Evolutionary conservation across 2,888 invertebrate species (phyloP).

Genomic region (Platycheirus albimanus): DNA sequence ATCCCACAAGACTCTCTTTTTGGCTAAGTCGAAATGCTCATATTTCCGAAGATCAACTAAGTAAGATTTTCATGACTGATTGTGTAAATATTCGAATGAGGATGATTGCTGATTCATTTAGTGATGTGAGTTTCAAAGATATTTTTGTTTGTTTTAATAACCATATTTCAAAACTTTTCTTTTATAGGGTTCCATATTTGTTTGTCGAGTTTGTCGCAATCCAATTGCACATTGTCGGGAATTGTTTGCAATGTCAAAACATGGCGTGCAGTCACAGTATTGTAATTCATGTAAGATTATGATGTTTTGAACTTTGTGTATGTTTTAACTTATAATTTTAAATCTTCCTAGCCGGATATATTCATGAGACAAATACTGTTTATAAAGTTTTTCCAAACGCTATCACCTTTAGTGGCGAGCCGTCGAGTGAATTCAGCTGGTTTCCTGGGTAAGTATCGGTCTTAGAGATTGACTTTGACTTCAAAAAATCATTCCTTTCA

Average conservation of each 20-base stretch:
- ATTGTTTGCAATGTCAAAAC: conserved; percentile 91
- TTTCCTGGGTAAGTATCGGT: conserved; percentile 86
- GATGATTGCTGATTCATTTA: conserved; percentile 80
- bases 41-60: conserved; percentile 86
- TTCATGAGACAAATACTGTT: conserved; percentile 91
- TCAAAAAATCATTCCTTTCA: no score
- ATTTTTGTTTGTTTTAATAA: not conserved
- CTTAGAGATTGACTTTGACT: not conserved
- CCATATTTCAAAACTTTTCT: not conserved
- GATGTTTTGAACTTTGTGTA: not conserved
- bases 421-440: conserved; percentile 91
- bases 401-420: conserved; percentile 83
- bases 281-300: conserved; percentile 86
- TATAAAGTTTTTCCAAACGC: conserved; percentile 83
- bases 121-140: conserved; percentile 75
- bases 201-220: conserved; percentile 85
- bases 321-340: conserved; percentile 17
- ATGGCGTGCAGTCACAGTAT: conserved; percentile 91
- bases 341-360: conserved; percentile 85
- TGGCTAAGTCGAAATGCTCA: conserved; percentile 92
- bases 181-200: conserved; percentile 83
- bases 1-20: conserved; percentile 89
- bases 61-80: conserved; percentile 86
- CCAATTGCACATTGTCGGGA: conserved; percentile 87
- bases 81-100: conserved; percentile 87